Evolutionary conservation across 2,888 invertebrate species (phyloP).

Genomic region (Ochropleura plecta): DNA sequence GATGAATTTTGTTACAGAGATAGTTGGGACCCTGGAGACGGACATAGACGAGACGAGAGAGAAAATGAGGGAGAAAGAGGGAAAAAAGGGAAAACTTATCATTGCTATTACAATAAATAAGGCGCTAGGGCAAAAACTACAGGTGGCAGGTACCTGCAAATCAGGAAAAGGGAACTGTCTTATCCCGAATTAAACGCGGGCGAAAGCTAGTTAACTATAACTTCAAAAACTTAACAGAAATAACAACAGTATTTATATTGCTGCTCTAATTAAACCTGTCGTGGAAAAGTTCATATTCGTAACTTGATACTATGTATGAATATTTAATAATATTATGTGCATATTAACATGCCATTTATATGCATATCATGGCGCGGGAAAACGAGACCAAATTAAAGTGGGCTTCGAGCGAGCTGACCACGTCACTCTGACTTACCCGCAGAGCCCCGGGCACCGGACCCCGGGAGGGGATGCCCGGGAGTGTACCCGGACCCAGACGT

Average conservation of each 20-base stretch:
- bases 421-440: slow-evolving; percentile 32
- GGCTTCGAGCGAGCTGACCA: slow-evolving; percentile 36
- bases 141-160: too few species aligned
- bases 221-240: slow-evolving; percentile 10
- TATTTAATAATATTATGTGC: slow-evolving; percentile 47
- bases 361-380: slow-evolving; percentile 44
- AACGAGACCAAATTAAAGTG: slow-evolving; percentile 47
- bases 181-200: too few species aligned
- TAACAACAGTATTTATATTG: slow-evolving; percentile 6
- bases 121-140: too few species aligned
- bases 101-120: too few species aligned
- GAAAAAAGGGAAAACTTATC: too few species aligned
- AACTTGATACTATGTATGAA: slow-evolving; percentile 16
- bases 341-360: slow-evolving; percentile 54
- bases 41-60: too few species aligned
- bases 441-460: background rate
- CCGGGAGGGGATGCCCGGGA: background rate
- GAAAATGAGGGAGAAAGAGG: too few species aligned
- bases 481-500: slow-evolving; percentile 39
- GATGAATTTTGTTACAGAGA: too few species aligned
- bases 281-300: background rate
- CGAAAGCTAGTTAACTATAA: background rate
- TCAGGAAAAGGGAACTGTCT: too few species aligned
- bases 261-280: slow-evolving; percentile 22
- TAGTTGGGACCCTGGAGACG: too few species aligned